phyloP scores from a whole-genome alignment of 2,888 invertebrate genomes.

The Trachelus tabidus region DNA sequence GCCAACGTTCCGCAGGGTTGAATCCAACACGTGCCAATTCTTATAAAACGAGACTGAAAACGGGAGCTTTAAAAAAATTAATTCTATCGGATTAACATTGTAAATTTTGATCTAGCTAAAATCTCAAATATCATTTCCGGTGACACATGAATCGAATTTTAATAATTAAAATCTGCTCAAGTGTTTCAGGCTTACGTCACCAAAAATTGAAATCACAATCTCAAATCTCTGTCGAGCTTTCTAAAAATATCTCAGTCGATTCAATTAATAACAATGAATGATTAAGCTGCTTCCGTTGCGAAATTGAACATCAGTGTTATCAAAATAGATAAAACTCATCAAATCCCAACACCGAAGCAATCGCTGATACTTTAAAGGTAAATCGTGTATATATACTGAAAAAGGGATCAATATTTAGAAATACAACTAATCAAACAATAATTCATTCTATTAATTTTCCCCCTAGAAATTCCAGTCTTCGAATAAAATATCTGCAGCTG shows the following conservation, averaged over 20 bases:
- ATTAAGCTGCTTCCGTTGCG: background rate
- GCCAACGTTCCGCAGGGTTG: constrained; percentile 28
- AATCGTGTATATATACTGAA: too few species aligned
- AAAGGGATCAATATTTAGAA: background rate
- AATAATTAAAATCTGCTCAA: background rate
- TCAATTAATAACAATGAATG: background rate
- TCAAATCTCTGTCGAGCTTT: background rate
- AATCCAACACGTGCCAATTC: constrained; percentile 15
- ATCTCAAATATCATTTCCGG: background rate
- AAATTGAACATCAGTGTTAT: background rate
- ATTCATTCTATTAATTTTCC: background rate
- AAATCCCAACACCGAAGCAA: background rate
- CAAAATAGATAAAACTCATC: background rate
- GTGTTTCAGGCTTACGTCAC: background rate
- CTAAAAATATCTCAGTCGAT: background rate
- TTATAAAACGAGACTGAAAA: background rate
- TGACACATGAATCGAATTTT: background rate
- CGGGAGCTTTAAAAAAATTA: background rate
- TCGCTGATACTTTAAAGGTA: too few species aligned
- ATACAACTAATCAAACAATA: background rate
- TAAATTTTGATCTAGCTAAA: background rate
- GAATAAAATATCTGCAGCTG: background rate
- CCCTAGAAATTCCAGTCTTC: background rate
- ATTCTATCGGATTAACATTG: background rate
- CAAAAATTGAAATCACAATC: background rate